Percentiles rank a stretch among this genome's conserved stretches.
Conservation (phyloP, 2,113 vertebrate genomes). For the Sinosuthora webbiana region DNA sequence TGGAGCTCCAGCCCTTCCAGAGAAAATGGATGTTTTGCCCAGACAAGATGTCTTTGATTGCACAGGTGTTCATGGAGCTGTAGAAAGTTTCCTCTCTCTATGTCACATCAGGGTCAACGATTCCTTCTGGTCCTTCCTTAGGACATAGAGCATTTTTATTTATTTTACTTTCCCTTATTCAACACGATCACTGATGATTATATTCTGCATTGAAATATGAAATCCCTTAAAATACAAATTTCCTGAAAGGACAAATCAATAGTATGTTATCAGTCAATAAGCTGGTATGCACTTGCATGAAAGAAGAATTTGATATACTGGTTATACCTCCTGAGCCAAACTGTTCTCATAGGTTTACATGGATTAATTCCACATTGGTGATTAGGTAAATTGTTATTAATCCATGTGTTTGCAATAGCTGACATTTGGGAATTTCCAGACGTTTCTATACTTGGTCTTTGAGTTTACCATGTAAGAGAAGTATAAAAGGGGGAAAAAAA, state of each 20-base stretch:
- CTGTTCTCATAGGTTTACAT: neutral
- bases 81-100: neutral
- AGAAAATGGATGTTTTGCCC: neutral
- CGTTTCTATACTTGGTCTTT: neutral
- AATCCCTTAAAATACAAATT: neutral
- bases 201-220: neutral
- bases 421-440: neutral
- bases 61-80: neutral
- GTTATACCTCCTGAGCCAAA: neutral
- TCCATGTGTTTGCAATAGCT: neutral
- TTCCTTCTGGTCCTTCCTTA: neutral
- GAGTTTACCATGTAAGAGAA: neutral
- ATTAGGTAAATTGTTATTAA: constrained; percentile 8
- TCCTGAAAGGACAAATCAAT: neutral
- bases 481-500: neutral
- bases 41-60: neutral
- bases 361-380: neutral
- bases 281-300: neutral
- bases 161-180: neutral
- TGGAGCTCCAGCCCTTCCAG: neutral
- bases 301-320: neutral
- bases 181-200: neutral
- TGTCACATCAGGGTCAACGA: neutral
- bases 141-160: neutral
- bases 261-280: neutral